Percentiles rank a stretch among this genome's conserved stretches.
phyloP scores from a whole-genome alignment of 1,140 invertebrate species.

The Drosophila funebris region DNA sequence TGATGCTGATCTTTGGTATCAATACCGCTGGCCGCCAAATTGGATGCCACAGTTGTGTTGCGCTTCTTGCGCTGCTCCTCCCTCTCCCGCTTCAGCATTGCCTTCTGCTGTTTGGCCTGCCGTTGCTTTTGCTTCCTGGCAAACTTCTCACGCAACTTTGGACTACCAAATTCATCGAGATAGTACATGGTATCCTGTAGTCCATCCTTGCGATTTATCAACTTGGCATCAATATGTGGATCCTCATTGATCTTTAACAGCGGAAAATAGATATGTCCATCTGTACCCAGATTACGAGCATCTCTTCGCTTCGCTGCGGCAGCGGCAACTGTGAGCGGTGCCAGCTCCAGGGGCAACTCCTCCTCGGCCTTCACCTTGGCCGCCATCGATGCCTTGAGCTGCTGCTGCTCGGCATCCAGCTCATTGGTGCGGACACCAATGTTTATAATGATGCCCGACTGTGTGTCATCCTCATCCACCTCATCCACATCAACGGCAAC shows the following conservation, averaged over 20 bases:
- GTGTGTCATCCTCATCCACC: conserved; percentile 56
- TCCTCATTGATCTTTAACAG: conserved; percentile 79
- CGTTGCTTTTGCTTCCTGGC: conserved; percentile 76
- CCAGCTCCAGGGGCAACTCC: conserved; percentile 49
- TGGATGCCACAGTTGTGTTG: conserved; percentile 73
- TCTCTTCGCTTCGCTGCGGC: conserved; percentile 56
- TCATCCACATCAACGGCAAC: conserved; percentile 53
- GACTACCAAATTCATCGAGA: conserved; percentile 82
- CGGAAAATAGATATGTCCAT: conserved; percentile 75
- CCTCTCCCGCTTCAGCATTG: conserved; percentile 54
- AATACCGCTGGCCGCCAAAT: conserved; percentile 67
- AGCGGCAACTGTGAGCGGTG: conserved; percentile 52
- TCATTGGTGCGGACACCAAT: conserved; percentile 17
- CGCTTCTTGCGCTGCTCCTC: conserved; percentile 76
- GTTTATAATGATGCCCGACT: conserved; percentile 67
- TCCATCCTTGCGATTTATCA: conserved; percentile 82
- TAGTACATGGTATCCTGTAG: conserved; percentile 83
- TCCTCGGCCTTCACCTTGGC: conserved; percentile 18
- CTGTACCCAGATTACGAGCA: conserved; percentile 64
- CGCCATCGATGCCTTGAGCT: neutral
- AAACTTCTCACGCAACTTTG: conserved; percentile 80
- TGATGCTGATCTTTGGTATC: conserved; percentile 61
- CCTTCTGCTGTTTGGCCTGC: conserved; percentile 64
- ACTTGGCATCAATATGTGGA: conserved; percentile 71
- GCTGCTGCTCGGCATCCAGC: neutral